Evolutionary conservation across 1,140 invertebrate species (phyloP), one percentile per base, ranked within the genome.

Genomic region (Drosophila ercepeae): DNA sequence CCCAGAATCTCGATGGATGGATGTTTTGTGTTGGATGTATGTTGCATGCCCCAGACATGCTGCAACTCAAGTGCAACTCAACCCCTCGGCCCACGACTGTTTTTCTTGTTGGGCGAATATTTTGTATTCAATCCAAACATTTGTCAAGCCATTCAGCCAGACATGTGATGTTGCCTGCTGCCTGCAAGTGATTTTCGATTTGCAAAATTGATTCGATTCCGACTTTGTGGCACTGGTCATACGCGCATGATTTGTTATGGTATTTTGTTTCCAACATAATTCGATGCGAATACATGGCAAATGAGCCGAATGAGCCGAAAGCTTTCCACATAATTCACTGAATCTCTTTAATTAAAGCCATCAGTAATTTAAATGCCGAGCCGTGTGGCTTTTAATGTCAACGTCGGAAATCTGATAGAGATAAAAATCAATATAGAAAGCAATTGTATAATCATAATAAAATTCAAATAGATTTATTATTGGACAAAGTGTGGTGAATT

Each of bases 41-140:
- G 59, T 25, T 67, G 63, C 45, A 65, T 34, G 59, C 46, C 50
- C 64, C 64, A 67, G 64, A 29, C 64, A 53, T 67, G 63, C 63
- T 67, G 63, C 63, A 67, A 27, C 57, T 63, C 34, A 39, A 67
- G 63, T 65, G 61, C 58, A 55, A 18, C 39, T 13, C 27, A 29
- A 8, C 23, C 55, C 52, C 14, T n/a, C 14, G 7, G 7, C 50
- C 23, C 23, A 23, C 19, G 29, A 23, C 18, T 32, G 5, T 27
- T 23, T 3, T 32, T 27, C 14, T 32, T 39, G 13, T 41, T 8
- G 7, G 16, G 25, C 51, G 29, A 51, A 60, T 73, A 65, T 73
- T 63, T 61, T 55, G 41, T 51, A 64, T 65, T 74, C 46, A 53
- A 73, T 65, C 69, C 61, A 74, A 74, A 74, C 70, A 74, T 65